These are phyloP conservation scores for Scaptodrosophila latifasciaeformis DNA, from an alignment of 2,888 invertebrate genomes.

Conservation along the genomic window DNA sequence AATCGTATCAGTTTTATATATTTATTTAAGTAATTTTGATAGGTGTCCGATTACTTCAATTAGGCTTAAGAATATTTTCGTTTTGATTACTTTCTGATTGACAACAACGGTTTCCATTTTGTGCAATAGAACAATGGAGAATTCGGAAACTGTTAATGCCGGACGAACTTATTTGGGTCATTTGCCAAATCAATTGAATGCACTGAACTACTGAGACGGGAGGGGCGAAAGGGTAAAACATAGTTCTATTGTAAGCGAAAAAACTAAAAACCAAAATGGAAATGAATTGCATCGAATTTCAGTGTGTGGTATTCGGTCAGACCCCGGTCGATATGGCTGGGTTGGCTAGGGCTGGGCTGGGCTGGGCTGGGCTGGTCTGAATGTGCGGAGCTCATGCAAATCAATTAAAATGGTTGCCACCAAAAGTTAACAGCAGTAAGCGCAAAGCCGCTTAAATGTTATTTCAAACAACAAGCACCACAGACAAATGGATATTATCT, in stretches of 20 bases:
- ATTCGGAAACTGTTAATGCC: not conserved
- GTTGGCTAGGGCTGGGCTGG: not conserved
- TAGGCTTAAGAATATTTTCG: too few relatives aligned
- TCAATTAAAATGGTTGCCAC: constrained; percentile 57
- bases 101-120: not conserved
- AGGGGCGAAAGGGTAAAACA: not conserved
- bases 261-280: not conserved
- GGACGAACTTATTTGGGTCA: not conserved
- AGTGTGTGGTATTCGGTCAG: not conserved
- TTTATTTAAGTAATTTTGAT: too few relatives aligned
- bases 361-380: too few relatives aligned
- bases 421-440: constrained; percentile 56
- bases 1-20: too few relatives aligned
- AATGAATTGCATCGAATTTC: not conserved
- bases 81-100: too few relatives aligned
- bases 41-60: too few relatives aligned
- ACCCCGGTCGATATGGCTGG: not conserved
- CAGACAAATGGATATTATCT: constrained; percentile 63
- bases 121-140: too few relatives aligned
- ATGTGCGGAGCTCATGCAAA: constrained; percentile 52
- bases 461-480: constrained; percentile 37
- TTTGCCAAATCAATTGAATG: constrained; percentile 2
- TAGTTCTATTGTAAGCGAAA: not conserved
- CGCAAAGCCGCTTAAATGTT: constrained; percentile 58
- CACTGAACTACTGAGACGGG: not conserved